phyloP scores from a whole-genome alignment of 2,797 vertebrate species.

The Morelia viridis region DNA sequence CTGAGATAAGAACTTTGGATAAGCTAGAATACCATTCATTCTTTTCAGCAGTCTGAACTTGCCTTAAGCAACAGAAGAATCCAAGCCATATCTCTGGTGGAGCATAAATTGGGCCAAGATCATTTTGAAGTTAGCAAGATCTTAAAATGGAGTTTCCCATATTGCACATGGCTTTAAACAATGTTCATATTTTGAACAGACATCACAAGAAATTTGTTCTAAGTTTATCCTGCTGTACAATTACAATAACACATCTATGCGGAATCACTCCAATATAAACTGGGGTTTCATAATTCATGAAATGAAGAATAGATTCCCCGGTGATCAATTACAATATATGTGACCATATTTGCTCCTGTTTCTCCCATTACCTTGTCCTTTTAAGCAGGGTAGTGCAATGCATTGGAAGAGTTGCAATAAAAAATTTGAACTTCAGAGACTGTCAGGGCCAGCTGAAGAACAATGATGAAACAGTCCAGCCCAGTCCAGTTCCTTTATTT shows the following conservation, averaged over 20 bases:
- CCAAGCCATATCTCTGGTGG: background rate
- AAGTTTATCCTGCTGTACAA: conserved; percentile 5
- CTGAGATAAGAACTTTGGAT: conserved; percentile 52
- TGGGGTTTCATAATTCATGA: conserved; percentile 54
- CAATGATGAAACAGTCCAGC: too few species aligned
- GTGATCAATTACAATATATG: conserved; percentile 52
- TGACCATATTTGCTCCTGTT: conserved; percentile 4
- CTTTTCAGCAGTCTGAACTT: conserved; percentile 55
- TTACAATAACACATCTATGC: background rate
- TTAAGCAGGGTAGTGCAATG: background rate
- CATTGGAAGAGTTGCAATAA: background rate
- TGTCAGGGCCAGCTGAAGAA: too few species aligned
- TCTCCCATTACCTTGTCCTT: conserved; percentile 30
- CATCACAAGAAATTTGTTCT: background rate
- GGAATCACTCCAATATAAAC: conserved; percentile 64
- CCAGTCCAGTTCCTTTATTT: too few species aligned
- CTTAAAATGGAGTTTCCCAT: background rate
- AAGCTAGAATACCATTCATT: conserved; percentile 56
- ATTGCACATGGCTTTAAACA: background rate
- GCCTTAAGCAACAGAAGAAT: conserved; percentile 53
- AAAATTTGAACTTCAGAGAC: background rate
- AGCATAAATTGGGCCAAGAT: background rate
- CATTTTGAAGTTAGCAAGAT: background rate
- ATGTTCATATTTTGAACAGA: background rate
- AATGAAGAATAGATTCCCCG: conserved; percentile 47